These are phyloP conservation scores for Nomada fabriciana DNA, from an alignment of 2,888 invertebrate species.

Conservation along the genomic window DNA sequence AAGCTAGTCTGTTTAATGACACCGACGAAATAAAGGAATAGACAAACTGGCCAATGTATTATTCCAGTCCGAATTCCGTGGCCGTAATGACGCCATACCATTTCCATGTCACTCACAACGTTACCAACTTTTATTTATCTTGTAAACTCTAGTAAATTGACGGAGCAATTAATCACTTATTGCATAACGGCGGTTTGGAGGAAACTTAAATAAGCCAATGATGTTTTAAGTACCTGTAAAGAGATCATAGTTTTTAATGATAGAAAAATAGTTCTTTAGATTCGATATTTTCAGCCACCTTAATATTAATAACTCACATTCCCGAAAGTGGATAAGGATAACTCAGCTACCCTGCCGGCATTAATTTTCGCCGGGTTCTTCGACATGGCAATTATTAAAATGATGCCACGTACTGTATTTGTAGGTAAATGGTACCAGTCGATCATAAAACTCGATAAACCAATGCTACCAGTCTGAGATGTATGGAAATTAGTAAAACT, in stretches of 20 bases:
- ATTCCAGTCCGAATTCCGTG: too few relatives aligned
- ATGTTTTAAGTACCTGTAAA: slow-evolving; percentile 69
- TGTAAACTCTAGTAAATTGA: slow-evolving; percentile 11
- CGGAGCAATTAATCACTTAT: background rate
- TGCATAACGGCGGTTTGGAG: slow-evolving; percentile 61
- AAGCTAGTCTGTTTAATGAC: too few relatives aligned
- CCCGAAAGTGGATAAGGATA: slow-evolving; percentile 74
- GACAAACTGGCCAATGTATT: too few relatives aligned
- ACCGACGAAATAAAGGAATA: too few relatives aligned
- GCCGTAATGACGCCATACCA: too few relatives aligned
- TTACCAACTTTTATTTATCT: slow-evolving; percentile 1
- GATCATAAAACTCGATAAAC: slow-evolving; percentile 64
- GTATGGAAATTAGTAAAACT: background rate
- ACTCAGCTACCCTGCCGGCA: slow-evolving; percentile 73
- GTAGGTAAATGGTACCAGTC: slow-evolving; percentile 69
- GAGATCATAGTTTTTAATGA: background rate
- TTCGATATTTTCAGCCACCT: background rate
- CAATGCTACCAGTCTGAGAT: slow-evolving; percentile 59
- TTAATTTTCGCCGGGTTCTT: slow-evolving; percentile 73
- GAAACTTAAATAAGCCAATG: slow-evolving; percentile 69
- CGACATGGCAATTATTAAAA: slow-evolving; percentile 73
- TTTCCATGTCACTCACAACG: too few relatives aligned
- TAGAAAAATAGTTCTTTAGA: background rate
- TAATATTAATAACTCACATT: slow-evolving; percentile 38
- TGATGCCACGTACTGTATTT: slow-evolving; percentile 58